Percentiles rank a stretch among this genome's conserved stretches.
phyloP scores from a whole-genome alignment of 2,113 vertebrate genomes.

The Oryzias curvinotus region DNA sequence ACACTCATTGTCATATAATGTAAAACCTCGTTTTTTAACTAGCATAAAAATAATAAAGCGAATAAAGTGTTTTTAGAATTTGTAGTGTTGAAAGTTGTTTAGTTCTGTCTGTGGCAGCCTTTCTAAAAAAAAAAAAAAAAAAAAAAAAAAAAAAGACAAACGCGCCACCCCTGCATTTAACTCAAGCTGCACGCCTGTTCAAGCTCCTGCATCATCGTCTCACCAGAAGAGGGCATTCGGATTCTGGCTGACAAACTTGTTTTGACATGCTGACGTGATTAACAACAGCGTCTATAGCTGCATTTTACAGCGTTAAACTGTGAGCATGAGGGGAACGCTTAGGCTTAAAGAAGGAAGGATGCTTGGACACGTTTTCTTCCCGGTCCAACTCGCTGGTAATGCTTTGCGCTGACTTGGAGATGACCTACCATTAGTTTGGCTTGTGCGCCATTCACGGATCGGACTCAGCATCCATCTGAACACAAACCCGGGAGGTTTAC shows the following conservation, averaged over 20 bases:
- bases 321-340: slow-evolving; percentile 21
- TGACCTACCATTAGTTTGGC: slow-evolving; percentile 33
- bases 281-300: slow-evolving; percentile 54
- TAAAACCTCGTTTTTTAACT: no score
- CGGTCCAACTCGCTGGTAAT: background rate
- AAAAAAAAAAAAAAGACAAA: background rate
- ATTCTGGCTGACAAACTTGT: slow-evolving; percentile 77
- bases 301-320: slow-evolving; percentile 35
- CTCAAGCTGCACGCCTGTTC: slow-evolving; percentile 20
- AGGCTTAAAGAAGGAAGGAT: slow-evolving; percentile 29
- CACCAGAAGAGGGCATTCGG: slow-evolving; percentile 82
- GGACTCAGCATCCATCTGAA: slow-evolving; percentile 45
- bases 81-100: no score
- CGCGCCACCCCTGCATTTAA: slow-evolving; percentile 6
- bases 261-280: slow-evolving; percentile 66
- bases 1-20: no score
- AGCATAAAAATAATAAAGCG: no score
- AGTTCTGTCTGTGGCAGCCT: no score
- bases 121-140: no score
- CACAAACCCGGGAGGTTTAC: slow-evolving; percentile 23
- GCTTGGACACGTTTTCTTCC: slow-evolving; percentile 21
- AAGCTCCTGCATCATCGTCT: slow-evolving; percentile 54
- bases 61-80: no score
- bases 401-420: slow-evolving; percentile 45
- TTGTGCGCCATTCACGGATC: slow-evolving; percentile 55